phyloP scores from a whole-genome alignment of 2,888 invertebrate genomes.

The Aleiodes leptofemur region DNA sequence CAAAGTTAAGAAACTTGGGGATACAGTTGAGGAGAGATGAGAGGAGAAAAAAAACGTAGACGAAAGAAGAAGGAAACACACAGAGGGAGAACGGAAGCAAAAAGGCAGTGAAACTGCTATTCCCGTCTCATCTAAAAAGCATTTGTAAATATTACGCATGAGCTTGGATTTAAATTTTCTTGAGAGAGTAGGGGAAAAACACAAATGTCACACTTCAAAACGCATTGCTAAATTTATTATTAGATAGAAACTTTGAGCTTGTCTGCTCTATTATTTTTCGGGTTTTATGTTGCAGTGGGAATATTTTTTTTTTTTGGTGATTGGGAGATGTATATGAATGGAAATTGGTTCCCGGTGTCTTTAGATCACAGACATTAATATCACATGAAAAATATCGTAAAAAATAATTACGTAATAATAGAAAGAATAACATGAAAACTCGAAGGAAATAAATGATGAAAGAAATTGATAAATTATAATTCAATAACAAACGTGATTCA shows the following conservation, averaged over 20 bases:
- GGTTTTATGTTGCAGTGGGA: constrained; percentile 29
- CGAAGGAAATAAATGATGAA: too few species aligned
- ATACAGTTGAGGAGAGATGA: not conserved
- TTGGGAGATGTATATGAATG: not conserved
- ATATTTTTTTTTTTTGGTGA: too few species aligned
- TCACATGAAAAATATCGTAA: too few species aligned
- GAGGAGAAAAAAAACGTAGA: not conserved
- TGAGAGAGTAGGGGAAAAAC: constrained; percentile 4
- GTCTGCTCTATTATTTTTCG: constrained; percentile 27
- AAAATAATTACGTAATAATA: too few species aligned
- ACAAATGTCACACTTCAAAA: constrained; percentile 13
- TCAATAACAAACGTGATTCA: too few species aligned
- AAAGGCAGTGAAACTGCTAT: constrained; percentile 13
- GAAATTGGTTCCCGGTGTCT: too few species aligned
- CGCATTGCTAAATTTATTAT: constrained; percentile 10
- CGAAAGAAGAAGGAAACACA: not conserved
- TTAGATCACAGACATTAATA: too few species aligned
- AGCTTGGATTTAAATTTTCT: not conserved
- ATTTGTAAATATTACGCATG: constrained; percentile 22
- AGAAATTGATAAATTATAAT: too few species aligned
- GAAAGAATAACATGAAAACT: too few species aligned
- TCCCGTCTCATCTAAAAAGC: constrained; percentile 27
- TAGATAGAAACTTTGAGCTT: not conserved
- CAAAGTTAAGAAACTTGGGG: too few species aligned
- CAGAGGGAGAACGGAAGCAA: not conserved